These are phyloP conservation scores for Smutsia gigantea DNA, from an alignment of 2,797 vertebrate genomes.

Conservation along the genomic window DNA sequence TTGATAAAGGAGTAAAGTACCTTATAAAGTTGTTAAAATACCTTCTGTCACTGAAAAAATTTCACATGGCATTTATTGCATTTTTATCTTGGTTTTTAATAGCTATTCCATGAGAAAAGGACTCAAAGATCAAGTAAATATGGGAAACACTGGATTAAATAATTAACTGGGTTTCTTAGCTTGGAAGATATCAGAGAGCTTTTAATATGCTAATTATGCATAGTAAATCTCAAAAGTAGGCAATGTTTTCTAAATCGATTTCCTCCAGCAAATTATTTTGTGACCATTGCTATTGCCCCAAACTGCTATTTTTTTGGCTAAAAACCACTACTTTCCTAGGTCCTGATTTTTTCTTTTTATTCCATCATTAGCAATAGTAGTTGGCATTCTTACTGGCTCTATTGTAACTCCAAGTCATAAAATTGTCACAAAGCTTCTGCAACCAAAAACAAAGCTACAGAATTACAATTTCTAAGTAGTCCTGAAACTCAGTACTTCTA, in stretches of 20 bases:
- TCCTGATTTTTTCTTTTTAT: neutral
- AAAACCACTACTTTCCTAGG: constrained; percentile 5
- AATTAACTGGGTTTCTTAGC: constrained; percentile 40
- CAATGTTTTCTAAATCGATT: neutral
- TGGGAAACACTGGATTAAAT: neutral
- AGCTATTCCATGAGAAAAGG: constrained; percentile 36
- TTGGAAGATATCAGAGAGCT: neutral
- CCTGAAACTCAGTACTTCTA: neutral
- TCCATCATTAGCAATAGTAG: neutral
- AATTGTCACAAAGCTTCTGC: constrained; percentile 2
- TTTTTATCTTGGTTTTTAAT: constrained; percentile 32
- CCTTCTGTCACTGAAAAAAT: neutral
- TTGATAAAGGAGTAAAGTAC: constrained; percentile 1
- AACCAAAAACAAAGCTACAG: neutral
- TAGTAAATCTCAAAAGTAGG: constrained; percentile 21
- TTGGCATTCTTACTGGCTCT: constrained; percentile 4
- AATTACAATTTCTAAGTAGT: neutral
- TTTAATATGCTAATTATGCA: constrained; percentile 49
- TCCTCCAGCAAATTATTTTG: neutral
- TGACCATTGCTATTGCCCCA: neutral
- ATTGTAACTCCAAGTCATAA: constrained; percentile 39
- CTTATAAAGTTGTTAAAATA: constrained; percentile 10
- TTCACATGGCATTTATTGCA: neutral
- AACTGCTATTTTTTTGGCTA: neutral
- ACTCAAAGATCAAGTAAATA: neutral